Conservation (phyloP, 2,113 vertebrate genomes). For the Nannospalax galili region DNA sequence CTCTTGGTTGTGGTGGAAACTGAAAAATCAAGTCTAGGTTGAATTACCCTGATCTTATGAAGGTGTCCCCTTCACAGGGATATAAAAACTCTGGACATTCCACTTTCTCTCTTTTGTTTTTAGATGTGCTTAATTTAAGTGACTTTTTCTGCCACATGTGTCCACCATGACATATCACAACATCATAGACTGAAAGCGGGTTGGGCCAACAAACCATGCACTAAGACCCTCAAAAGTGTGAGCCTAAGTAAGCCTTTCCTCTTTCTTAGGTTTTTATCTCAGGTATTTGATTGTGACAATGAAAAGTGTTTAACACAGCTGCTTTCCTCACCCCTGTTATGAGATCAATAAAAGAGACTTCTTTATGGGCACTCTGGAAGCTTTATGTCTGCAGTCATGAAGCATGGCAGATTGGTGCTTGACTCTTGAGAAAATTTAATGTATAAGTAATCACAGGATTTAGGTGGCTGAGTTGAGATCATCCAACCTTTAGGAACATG, state of each 20-base stretch:
- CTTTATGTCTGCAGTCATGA: background rate
- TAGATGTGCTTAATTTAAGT: background rate
- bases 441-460: background rate
- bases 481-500: background rate
- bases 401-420: background rate
- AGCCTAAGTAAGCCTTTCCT: background rate
- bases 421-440: slow-evolving; percentile 27
- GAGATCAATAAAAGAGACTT: background rate
- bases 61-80: background rate
- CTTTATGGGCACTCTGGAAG: background rate
- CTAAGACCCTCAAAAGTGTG: background rate
- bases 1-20: background rate
- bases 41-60: background rate
- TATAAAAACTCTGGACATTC: background rate
- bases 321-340: background rate
- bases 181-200: background rate
- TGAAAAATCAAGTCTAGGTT: background rate
- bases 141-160: background rate
- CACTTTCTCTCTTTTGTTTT: background rate
- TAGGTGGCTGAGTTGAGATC: background rate
- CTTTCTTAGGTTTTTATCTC: background rate
- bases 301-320: background rate
- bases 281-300: background rate
- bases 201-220: background rate
- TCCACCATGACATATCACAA: too few relatives aligned